Evolutionary conservation across 1,140 invertebrate species (phyloP).

Genomic region (Plutomurus gul): DNA sequence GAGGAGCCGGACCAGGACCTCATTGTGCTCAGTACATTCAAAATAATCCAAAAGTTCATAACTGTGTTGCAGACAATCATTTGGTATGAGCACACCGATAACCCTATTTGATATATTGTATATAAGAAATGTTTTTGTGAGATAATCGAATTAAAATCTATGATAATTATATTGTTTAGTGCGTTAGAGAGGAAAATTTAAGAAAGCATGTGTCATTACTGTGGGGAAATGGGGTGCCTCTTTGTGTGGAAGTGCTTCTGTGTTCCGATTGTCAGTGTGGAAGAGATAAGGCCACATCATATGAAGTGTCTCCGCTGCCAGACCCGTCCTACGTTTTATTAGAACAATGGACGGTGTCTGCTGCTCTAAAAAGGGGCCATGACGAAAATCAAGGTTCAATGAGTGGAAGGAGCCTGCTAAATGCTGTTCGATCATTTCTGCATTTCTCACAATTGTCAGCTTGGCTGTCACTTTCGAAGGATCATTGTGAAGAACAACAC

Average conservation of each 20-base stretch:
- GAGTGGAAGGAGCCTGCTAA: slow-evolving; percentile 73
- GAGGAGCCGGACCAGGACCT: slow-evolving; percentile 73
- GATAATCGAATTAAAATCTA: neutral
- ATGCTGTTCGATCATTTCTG: slow-evolving; percentile 91
- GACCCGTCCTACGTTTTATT: slow-evolving; percentile 58
- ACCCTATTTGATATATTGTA: too few relatives aligned
- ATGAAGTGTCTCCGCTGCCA: slow-evolving; percentile 61
- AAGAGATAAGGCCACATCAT: slow-evolving; percentile 57
- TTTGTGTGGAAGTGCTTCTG: slow-evolving; percentile 75
- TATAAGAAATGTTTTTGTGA: too few relatives aligned
- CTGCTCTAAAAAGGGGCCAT: slow-evolving; percentile 66
- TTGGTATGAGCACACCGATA: slow-evolving; percentile 30
- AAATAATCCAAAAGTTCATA: slow-evolving; percentile 63
- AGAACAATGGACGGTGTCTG: slow-evolving; percentile 74
- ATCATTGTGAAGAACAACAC: slow-evolving; percentile 59
- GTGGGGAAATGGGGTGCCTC: slow-evolving; percentile 66
- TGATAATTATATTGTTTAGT: slow-evolving; percentile 56
- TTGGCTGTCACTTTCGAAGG: slow-evolving; percentile 70
- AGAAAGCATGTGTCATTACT: slow-evolving; percentile 62
- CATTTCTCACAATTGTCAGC: slow-evolving; percentile 94
- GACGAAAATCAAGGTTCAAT: slow-evolving; percentile 40
- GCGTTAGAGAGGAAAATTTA: slow-evolving; percentile 63
- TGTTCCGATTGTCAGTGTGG: slow-evolving; percentile 70
- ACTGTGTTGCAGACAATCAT: slow-evolving; percentile 62
- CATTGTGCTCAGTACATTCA: slow-evolving; percentile 63